Conservation (phyloP, 2,113 vertebrate genomes). For the Fulmarus glacialis region DNA sequence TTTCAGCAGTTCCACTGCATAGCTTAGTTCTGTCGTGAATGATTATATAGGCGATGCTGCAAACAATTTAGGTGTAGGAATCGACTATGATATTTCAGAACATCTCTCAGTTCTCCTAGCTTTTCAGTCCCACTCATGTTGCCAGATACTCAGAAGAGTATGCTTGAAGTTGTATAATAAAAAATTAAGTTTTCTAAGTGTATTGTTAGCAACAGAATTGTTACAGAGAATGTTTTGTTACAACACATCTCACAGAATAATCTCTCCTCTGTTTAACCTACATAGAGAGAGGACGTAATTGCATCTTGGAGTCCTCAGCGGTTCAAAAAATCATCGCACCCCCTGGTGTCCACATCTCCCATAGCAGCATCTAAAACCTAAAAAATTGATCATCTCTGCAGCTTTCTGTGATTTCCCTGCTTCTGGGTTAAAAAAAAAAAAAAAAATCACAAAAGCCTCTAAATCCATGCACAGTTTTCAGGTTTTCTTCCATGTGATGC, state of each 20-base stretch:
- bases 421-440: neutral
- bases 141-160: neutral
- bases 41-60: neutral
- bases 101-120: neutral
- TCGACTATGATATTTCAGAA: neutral
- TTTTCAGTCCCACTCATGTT: neutral
- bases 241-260: neutral
- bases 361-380: neutral
- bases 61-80: neutral
- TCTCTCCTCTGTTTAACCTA: neutral
- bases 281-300: neutral
- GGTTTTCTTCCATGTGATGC: neutral
- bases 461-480: neutral
- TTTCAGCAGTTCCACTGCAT: neutral
- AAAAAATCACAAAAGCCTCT: neutral
- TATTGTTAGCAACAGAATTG: neutral
- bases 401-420: neutral
- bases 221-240: neutral
- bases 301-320: neutral
- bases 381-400: rapidly evolving
- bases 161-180: neutral
- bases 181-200: neutral
- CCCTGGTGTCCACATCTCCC: neutral
- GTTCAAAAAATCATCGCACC: neutral
- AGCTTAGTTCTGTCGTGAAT: neutral